phyloP scores from a whole-genome alignment of 2,113 vertebrate genomes.

The Megalops atlanticus region DNA sequence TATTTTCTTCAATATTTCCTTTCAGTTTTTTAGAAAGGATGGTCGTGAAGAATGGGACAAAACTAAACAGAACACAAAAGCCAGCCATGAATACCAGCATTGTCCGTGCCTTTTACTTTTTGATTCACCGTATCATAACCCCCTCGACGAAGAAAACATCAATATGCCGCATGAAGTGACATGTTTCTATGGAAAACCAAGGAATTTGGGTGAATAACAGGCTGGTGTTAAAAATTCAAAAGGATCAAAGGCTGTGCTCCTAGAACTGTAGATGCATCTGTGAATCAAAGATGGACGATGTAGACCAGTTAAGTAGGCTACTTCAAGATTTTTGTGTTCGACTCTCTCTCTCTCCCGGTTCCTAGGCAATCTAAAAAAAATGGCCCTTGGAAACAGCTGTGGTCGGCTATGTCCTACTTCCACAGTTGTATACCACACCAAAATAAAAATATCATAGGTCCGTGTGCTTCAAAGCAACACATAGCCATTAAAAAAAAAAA shows the following conservation, averaged over 20 bases:
- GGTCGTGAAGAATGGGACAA: conserved; percentile 68
- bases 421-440: not conserved
- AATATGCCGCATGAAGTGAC: conserved; percentile 95
- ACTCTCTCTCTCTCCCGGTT: conserved; percentile 68
- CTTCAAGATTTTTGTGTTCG: conserved; percentile 71
- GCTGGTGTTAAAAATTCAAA: conserved; percentile 85
- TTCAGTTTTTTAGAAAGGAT: conserved; percentile 78
- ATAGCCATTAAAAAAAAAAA: not conserved
- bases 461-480: not conserved
- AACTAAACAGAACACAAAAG: conserved; percentile 65
- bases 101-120: conserved; percentile 88
- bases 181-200: conserved; percentile 99
- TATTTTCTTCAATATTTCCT: conserved; percentile 79
- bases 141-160: conserved; percentile 98
- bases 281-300: conserved; percentile 89
- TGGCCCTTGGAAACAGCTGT: conserved; percentile 56
- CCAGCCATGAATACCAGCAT: conserved; percentile 85
- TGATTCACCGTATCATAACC: conserved; percentile 99
- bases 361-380: conserved; percentile 68
- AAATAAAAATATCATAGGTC: not conserved
- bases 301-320: conserved; percentile 81
- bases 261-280: conserved; percentile 77
- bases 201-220: conserved; percentile 95
- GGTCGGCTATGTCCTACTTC: conserved; percentile 34
- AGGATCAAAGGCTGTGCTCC: conserved; percentile 89